Conservation (phyloP, 2,888 invertebrate genomes). For the Strigamia maritima region DNA sequence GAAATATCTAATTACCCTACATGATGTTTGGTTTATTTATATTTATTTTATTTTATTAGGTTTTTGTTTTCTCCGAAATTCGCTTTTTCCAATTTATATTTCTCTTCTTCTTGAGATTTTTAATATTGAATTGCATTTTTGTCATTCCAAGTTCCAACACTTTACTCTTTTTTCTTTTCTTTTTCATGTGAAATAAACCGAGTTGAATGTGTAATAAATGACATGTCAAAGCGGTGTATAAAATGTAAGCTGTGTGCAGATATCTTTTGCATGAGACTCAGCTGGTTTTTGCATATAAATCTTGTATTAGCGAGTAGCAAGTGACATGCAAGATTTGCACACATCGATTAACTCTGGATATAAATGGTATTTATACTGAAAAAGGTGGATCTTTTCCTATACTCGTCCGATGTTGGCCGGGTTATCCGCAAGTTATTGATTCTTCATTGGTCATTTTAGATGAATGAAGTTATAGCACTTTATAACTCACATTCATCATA, state of each 20-base stretch:
- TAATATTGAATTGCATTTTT: not conserved
- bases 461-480: not conserved
- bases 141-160: not conserved
- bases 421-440: not conserved
- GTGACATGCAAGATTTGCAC: not conserved
- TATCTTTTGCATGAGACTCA: slow-evolving; percentile 2
- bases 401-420: not conserved
- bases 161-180: no score
- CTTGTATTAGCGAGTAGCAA: not conserved
- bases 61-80: no score
- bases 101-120: not conserved
- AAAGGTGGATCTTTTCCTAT: not conserved
- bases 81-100: no score
- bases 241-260: slow-evolving; percentile 23
- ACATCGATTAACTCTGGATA: not conserved
- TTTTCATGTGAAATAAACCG: not conserved
- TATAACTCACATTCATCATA: not conserved
- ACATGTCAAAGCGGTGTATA: slow-evolving; percentile 1
- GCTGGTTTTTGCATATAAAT: slow-evolving; percentile 23
- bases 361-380: not conserved
- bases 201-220: slow-evolving; percentile 1
- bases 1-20: no score
- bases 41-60: no score
- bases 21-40: no score
- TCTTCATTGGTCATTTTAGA: not conserved